Percentiles rank a stretch among this genome's conserved stretches.
phyloP scores from a whole-genome alignment of 2,797 vertebrate species.

The Muscicapa striata region DNA sequence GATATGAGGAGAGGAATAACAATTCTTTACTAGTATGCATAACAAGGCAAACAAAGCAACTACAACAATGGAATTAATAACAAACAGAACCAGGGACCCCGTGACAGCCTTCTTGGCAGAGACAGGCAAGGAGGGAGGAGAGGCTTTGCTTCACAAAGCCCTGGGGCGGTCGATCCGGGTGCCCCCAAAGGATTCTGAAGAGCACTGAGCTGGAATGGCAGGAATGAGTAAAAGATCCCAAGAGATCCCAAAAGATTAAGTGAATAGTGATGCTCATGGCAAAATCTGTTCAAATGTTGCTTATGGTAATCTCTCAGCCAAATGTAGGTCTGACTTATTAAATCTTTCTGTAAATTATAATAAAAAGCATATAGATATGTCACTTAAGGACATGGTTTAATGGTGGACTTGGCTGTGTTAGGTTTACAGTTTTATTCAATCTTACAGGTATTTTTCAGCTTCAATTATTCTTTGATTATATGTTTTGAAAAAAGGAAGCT shows the following conservation, averaged over 20 bases:
- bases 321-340: constrained; percentile 50
- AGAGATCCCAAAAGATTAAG: neutral
- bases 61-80: no score
- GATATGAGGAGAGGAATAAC: no score
- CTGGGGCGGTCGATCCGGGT: no score
- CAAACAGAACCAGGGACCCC: no score
- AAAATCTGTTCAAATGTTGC: constrained; percentile 31
- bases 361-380: neutral
- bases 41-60: no score
- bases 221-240: no score
- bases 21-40: no score
- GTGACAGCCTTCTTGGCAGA: no score
- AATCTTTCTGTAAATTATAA: constrained; percentile 56
- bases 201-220: no score
- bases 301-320: constrained; percentile 11
- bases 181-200: no score
- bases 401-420: neutral
- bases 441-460: neutral
- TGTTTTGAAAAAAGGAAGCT: constrained; percentile 23
- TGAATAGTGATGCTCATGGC: neutral
- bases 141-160: no score
- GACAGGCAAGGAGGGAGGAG: no score
- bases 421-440: neutral
- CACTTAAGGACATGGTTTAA: neutral
- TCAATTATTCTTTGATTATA: neutral